phyloP scores from a whole-genome alignment of 2,888 invertebrate genomes.

The Norana najaformis region DNA sequence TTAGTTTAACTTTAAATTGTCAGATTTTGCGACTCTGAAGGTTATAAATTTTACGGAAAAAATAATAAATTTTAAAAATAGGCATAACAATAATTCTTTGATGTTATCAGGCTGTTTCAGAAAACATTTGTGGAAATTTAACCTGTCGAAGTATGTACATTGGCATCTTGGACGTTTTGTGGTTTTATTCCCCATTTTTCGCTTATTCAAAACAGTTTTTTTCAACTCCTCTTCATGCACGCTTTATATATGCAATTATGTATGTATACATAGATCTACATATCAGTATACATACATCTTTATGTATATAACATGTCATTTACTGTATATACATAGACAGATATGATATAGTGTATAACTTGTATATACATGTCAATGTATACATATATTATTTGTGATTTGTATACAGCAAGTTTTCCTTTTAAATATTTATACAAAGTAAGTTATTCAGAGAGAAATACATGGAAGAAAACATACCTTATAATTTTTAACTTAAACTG shows the following conservation, averaged over 20 bases:
- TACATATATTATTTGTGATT: too few relatives aligned
- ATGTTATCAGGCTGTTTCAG: neutral
- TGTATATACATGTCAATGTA: too few relatives aligned
- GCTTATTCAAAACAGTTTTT: neutral
- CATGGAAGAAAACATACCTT: too few relatives aligned
- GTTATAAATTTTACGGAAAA: neutral
- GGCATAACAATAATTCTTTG: neutral
- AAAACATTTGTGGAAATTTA: neutral
- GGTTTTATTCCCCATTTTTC: neutral
- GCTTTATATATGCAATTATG: neutral
- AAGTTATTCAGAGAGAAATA: too few relatives aligned
- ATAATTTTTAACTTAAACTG: too few relatives aligned
- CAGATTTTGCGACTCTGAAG: neutral
- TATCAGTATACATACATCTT: too few relatives aligned
- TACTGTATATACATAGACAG: too few relatives aligned
- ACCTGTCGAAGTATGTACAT: neutral
- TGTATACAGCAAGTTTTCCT: too few relatives aligned
- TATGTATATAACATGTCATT: too few relatives aligned
- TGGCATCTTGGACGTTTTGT: neutral
- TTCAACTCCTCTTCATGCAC: neutral
- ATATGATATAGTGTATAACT: too few relatives aligned
- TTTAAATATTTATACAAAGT: too few relatives aligned
- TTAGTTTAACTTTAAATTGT: neutral
- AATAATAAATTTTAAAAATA: neutral
- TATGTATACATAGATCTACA: too few relatives aligned